Evolutionary conservation across 2,888 invertebrate species (phyloP), one percentile per base, ranked within the genome.

Genomic region (Nomada goodeniana): DNA sequence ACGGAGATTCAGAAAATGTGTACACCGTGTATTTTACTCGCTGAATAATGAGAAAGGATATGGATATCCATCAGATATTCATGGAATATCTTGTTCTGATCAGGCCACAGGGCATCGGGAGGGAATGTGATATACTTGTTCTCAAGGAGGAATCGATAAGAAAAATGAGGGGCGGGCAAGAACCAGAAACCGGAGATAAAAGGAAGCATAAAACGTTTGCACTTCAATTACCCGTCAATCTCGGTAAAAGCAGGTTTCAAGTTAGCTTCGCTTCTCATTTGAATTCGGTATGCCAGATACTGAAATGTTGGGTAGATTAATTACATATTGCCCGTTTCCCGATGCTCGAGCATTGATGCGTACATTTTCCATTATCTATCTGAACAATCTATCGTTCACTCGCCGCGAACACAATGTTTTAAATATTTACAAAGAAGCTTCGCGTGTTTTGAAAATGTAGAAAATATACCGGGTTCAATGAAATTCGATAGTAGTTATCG

Each of bases 141-240:
- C 53, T 47, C 18, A 11, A 53, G 29, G 63, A 55, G 52, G 67
- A 69, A 68, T 80, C 57, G 73, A 78, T 79, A 70, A 78, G 79
- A 59, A 64, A 70, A 52, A 52, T 52, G 23, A 23, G n/a, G 20
- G n/a, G 36, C 59, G n/a, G 36, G n/a, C 10, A 69, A 69, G 63
- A 47, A 63, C 61, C 68, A 69, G 53, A 53, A 57, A 69, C 52
- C 42, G 67, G 50, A 78, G 53, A 78, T 63, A 78, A 78, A 77
- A 57, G 69, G 52, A 70, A 79, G 57, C 52, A 53, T 70, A 79
- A 64, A 59, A 78, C 63, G 64, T 79, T 70, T 47, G 64, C 59
- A 64, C 70, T 79, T 79, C 70, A 70, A 64, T 79, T 79, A 78
- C 61, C 68, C 61, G 78, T 68, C 69, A 79, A 79, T 79, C 79